Conservation (phyloP, 2,888 invertebrate genomes). For the Drosophila nigritarsus region DNA sequence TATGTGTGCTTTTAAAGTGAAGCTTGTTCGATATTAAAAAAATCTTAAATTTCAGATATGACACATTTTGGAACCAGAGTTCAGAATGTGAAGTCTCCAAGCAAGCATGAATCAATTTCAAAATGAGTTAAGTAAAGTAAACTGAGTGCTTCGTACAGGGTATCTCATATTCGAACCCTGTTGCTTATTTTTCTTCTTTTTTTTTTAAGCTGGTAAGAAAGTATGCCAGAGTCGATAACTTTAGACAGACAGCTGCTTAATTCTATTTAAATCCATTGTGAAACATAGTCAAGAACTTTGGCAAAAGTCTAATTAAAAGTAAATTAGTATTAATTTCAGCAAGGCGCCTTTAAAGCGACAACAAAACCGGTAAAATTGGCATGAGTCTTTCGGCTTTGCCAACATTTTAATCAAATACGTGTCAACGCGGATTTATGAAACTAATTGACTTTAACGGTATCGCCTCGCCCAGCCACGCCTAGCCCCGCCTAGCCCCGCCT, state of each 20-base stretch:
- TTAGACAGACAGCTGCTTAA: background rate
- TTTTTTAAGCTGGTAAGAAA: background rate
- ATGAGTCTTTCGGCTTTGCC: conserved; percentile 26
- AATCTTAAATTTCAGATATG: background rate
- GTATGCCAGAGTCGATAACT: background rate
- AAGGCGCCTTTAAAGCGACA: conserved; percentile 10
- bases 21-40: background rate
- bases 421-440: conserved; percentile 72
- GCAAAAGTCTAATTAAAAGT: conserved; percentile 49
- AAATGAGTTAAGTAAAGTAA: background rate
- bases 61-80: background rate
- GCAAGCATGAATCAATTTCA: background rate
- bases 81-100: background rate
- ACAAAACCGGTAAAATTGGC: conserved; percentile 12
- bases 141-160: background rate
- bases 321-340: conserved; percentile 48
- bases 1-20: background rate
- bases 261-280: conserved; percentile 8
- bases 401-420: conserved; percentile 72
- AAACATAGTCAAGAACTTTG: conserved; percentile 18
- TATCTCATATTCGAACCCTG: background rate
- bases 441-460: conserved; percentile 66
- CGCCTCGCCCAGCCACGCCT: background rate
- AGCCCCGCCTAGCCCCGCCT: no score
- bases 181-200: background rate